Evolutionary conservation across 2,797 vertebrate species (phyloP), one percentile per base, ranked within the genome.

Genomic region (Rhynchonycteris naso): DNA sequence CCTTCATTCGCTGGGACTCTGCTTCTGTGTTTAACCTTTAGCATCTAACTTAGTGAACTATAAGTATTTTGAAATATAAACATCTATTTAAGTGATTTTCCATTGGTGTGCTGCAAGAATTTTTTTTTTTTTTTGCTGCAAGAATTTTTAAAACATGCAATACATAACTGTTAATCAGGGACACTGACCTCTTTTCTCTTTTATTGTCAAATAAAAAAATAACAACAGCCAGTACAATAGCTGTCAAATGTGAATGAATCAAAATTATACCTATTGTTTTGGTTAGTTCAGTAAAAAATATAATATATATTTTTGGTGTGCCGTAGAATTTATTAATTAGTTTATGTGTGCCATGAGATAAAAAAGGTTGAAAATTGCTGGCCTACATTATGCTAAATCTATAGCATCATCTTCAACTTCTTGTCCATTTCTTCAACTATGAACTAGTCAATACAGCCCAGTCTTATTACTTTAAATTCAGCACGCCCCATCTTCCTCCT

Each of bases 391-490:
- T 65, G 66, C 7, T 91, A 61, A 72, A 30, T 75, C 26, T 61
- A 1, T n/a, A 47, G 30, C 35, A 47, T 80, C 61, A 86, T 28
- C 50, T 90, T 76, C 66, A 86, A 24, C 33, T 81, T 93, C 35
- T 24, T 54, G 47, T 61, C 33, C 13, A 6, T 61, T 81, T 79
- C 68, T 90, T 38, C n/a, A 47, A 19, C 86, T 88, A 2, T 69
- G 50, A 71, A 35, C 30, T 80, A 33, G 26, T 79, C 68, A 38
- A 2, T 30, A 68, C 8, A 83, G 26, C n/a, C 65, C 79, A 59
- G 24, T n/a, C 7, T 43, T 88, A 12, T 26, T 89, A 35, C 65
- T 79, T 88, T 80, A 88, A 91, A 78, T 80, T 83, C 43, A 87
- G 26, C 2, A 38, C 61, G 9, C 30, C 5, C 52, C 33, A 52